These are phyloP conservation scores for Scaptomyza cyrtandrae DNA, from an alignment of 2,888 invertebrate species.

Conservation along the genomic window DNA sequence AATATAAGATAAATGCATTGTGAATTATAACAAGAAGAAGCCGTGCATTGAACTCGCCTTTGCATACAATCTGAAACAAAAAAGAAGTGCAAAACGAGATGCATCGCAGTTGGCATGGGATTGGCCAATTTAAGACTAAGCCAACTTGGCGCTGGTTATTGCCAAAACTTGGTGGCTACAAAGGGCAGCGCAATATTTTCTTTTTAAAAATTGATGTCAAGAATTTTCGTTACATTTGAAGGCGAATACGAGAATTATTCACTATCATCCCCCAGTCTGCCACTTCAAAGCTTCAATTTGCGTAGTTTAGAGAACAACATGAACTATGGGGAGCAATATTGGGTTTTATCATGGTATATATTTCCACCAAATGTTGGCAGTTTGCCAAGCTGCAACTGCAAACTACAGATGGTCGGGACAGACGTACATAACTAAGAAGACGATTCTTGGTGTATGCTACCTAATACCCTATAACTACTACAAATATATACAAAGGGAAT, in stretches of 20 bases:
- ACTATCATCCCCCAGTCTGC: slow-evolving; percentile 7
- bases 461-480: slow-evolving; percentile 1
- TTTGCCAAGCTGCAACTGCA: slow-evolving; percentile 75
- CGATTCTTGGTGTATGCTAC: slow-evolving; percentile 43
- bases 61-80: neutral
- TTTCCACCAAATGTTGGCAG: slow-evolving; percentile 78
- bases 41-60: slow-evolving; percentile 62
- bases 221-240: slow-evolving; percentile 30
- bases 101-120: slow-evolving; percentile 59
- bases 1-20: slow-evolving; percentile 24
- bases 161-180: slow-evolving; percentile 44
- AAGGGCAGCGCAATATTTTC: slow-evolving; percentile 58
- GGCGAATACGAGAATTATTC: slow-evolving; percentile 49
- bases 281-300: slow-evolving; percentile 43
- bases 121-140: slow-evolving; percentile 53
- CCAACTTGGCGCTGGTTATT: slow-evolving; percentile 41
- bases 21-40: slow-evolving; percentile 1
- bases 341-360: slow-evolving; percentile 72
- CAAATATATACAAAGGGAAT: neutral
- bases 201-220: slow-evolving; percentile 67
- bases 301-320: slow-evolving; percentile 63
- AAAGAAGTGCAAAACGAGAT: slow-evolving; percentile 33
- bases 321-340: slow-evolving; percentile 77
- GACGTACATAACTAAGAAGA: slow-evolving; percentile 32
- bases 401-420: slow-evolving; percentile 21